Evolutionary conservation across 2,113 vertebrate species (phyloP).

Genomic region (Melozone crissalis): DNA sequence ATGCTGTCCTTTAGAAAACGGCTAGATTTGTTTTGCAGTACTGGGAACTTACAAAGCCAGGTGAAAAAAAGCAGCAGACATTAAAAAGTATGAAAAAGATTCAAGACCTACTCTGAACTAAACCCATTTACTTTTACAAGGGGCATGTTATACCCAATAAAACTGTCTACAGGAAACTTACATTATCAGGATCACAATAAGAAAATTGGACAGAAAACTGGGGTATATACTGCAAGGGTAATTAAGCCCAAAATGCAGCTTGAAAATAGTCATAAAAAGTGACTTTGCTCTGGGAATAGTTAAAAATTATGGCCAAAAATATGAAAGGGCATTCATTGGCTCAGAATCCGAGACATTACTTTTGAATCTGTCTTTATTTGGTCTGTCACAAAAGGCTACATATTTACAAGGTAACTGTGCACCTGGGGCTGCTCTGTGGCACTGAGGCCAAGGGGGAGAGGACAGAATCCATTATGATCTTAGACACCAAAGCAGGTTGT

Average conservation of each 20-base stretch:
- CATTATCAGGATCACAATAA: neutral
- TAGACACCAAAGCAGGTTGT: neutral
- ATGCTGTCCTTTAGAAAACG: neutral
- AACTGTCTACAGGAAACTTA: neutral
- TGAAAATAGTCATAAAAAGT: neutral
- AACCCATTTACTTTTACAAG: neutral
- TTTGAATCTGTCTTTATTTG: neutral
- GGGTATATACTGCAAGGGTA: neutral
- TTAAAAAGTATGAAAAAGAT: neutral
- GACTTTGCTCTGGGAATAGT: neutral
- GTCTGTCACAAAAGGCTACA: neutral
- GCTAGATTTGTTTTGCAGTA: neutral
- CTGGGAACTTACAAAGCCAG: neutral
- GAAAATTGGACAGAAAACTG: neutral
- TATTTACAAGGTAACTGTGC: neutral
- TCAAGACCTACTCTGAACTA: neutral
- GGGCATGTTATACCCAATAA: neutral
- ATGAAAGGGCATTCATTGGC: neutral
- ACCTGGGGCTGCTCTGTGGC: neutral
- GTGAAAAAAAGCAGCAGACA: neutral
- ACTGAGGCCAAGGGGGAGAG: neutral
- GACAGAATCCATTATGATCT: neutral
- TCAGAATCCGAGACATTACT: neutral
- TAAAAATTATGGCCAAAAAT: neutral
- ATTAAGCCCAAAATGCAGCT: neutral